Evolutionary conservation across 2,888 invertebrate species (phyloP), one percentile per base, ranked within the genome.

Genomic region (Drosophila melanocephala): DNA sequence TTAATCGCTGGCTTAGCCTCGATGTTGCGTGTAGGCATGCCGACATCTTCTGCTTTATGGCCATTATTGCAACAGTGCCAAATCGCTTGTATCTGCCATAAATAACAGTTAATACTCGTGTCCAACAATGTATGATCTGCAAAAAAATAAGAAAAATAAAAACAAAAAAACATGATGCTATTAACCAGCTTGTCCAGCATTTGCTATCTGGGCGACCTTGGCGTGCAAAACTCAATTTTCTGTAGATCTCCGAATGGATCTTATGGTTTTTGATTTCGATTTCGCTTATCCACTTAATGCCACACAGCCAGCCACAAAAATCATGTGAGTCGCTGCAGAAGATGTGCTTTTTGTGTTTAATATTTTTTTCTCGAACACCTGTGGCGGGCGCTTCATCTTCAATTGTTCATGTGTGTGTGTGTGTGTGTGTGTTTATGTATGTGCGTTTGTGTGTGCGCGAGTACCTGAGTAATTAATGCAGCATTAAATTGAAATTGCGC

Each of bases 401-500:
- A 77, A 75, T 61, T 79, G 64, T 50, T 56, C 33, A 26, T 35
- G 14, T 39, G 55, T 39, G 35, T 42, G 28, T 59, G 42, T 35
- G 58, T 26, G 12, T 42, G 28, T 22, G 73, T 71, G 42, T 66
- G 26, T 26, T 26, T 26, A 26, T 26, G 52, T 26, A 51, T 19
- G 2, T 37, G 37, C 16, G 7, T 22, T 0, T 47, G 22, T 14
- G 39, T 33, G 39, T 28, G 57, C 16, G 14, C 39, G 32, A 19
- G 73, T 69, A 79, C 66, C 63, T 37, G 72, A 70, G 84, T 75
- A 84, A 82, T 88, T 79, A 80, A 88, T 86, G 84, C 59, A 71
- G 73, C 75, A 58, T 84, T 79, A 80, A 78, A 77, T 77, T 87
- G 70, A 74, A 79, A 67, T 76, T 82, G 81, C 84, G 72, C 79